Evolutionary conservation across 2,113 vertebrate species (phyloP).

Genomic region (Rhinichthys klamathensis): DNA sequence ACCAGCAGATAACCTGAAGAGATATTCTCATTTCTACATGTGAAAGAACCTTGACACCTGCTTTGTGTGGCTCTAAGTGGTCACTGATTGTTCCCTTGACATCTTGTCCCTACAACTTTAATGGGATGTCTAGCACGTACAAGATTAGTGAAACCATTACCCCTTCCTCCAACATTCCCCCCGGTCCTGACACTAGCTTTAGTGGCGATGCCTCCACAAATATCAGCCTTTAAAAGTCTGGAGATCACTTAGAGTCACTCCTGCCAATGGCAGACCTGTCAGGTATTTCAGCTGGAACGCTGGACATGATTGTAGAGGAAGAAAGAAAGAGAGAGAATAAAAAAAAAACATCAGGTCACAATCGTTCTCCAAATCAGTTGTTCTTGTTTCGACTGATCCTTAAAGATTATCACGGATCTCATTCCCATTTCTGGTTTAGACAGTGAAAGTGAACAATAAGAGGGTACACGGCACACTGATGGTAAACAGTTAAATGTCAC

Average conservation of each 20-base stretch:
- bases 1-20: conserved; percentile 36
- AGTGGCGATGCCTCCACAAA: conserved; percentile 29
- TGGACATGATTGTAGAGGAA: background rate
- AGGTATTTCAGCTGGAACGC: conserved; percentile 1
- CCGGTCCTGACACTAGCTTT: conserved; percentile 35
- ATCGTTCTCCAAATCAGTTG: background rate
- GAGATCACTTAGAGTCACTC: background rate
- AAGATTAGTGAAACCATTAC: conserved; percentile 49
- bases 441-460: background rate
- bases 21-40: conserved; percentile 57
- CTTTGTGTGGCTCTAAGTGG: conserved; percentile 51
- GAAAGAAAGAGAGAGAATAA: background rate
- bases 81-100: conserved; percentile 55
- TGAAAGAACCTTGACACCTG: conserved; percentile 46
- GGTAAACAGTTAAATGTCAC: conserved; percentile 4
- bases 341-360: conserved; percentile 12
- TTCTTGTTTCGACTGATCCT: conserved; percentile 3
- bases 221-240: conserved; percentile 24
- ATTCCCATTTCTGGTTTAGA: background rate
- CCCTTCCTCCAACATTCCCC: conserved; percentile 26
- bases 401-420: background rate
- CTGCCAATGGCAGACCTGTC: conserved; percentile 10
- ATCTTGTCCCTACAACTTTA: conserved; percentile 51
- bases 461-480: background rate
- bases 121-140: conserved; percentile 45